Percentiles rank a stretch among this genome's conserved stretches.
Evolutionary conservation across 2,888 invertebrate species (phyloP).

Genomic region (Tachystola acroxantha): DNA sequence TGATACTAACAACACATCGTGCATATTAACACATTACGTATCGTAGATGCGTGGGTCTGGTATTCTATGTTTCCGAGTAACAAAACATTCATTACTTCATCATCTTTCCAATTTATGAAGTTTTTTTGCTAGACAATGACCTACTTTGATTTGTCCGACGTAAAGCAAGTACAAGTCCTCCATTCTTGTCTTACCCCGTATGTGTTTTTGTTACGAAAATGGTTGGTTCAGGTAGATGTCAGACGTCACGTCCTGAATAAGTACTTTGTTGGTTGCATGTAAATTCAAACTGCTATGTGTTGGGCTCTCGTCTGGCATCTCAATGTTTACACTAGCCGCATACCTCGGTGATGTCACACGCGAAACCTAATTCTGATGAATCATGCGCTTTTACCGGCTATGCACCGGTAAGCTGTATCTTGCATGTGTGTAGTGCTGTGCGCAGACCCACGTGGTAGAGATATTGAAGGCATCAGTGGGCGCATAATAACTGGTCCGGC

Average conservation of each 20-base stretch:
- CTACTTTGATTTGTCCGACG: not conserved
- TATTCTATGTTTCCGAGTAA: conserved; percentile 21
- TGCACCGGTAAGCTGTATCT: conserved; percentile 66
- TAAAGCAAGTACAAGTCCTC: too few relatives aligned
- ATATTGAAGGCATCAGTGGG: conserved; percentile 68
- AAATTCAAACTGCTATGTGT: conserved; percentile 4
- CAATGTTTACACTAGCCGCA: conserved; percentile 48
- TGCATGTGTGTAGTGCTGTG: conserved; percentile 28
- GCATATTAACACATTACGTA: conserved; percentile 11
- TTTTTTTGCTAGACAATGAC: conserved; percentile 3
- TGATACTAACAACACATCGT: conserved; percentile 21
- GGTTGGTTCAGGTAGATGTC: too few relatives aligned
- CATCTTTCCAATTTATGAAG: not conserved
- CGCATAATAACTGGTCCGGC: conserved; percentile 73
- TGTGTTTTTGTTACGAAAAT: too few relatives aligned
- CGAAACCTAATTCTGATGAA: conserved; percentile 67
- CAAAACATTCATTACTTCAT: not conserved
- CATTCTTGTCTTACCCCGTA: too few relatives aligned
- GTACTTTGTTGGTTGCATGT: conserved; percentile 1
- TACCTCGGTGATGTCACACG: conserved; percentile 64
- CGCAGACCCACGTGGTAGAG: conserved; percentile 65
- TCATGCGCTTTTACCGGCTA: conserved; percentile 69
- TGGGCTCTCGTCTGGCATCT: conserved; percentile 1
- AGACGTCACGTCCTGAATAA: not conserved
- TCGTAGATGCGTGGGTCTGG: conserved; percentile 23